These are phyloP conservation scores for Poeciliopsis presidionis DNA, from an alignment of 2,797 vertebrate genomes.

Conservation along the genomic window DNA sequence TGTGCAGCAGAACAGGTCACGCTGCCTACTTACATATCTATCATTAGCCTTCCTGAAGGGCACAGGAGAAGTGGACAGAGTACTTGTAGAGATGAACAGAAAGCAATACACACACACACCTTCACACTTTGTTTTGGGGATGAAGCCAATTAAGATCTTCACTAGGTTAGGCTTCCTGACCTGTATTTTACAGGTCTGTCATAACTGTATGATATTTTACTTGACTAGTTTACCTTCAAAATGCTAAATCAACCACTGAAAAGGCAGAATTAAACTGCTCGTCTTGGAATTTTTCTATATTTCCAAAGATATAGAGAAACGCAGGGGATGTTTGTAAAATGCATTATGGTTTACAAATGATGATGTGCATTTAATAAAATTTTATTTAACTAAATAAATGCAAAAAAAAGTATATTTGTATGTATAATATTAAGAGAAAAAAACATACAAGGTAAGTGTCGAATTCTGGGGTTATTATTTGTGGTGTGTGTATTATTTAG, in stretches of 20 bases:
- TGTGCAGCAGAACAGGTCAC: constrained; percentile 73
- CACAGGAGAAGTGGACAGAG: constrained; percentile 39
- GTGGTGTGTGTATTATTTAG: neutral
- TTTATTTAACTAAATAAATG: neutral
- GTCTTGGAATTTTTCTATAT: neutral
- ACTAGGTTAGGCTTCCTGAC: neutral
- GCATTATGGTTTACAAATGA: neutral
- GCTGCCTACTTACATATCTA: constrained; percentile 71
- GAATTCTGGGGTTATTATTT: neutral
- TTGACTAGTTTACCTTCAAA: neutral
- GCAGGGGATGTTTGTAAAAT: too few relatives aligned
- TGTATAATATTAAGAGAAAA: neutral
- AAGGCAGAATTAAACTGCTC: neutral
- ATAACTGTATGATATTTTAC: neutral
- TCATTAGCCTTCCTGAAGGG: constrained; percentile 68
- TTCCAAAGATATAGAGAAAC: neutral
- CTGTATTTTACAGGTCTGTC: neutral
- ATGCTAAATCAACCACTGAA: neutral
- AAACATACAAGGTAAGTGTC: neutral
- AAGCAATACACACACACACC: constrained; percentile 27
- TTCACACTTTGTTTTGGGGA: constrained; percentile 38
- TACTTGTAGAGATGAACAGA: constrained; percentile 56
- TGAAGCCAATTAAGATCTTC: constrained; percentile 8
- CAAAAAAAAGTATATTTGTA: neutral
- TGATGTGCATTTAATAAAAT: neutral